phyloP scores from a whole-genome alignment of 2,888 invertebrate genomes.

The Rotaria socialis region DNA sequence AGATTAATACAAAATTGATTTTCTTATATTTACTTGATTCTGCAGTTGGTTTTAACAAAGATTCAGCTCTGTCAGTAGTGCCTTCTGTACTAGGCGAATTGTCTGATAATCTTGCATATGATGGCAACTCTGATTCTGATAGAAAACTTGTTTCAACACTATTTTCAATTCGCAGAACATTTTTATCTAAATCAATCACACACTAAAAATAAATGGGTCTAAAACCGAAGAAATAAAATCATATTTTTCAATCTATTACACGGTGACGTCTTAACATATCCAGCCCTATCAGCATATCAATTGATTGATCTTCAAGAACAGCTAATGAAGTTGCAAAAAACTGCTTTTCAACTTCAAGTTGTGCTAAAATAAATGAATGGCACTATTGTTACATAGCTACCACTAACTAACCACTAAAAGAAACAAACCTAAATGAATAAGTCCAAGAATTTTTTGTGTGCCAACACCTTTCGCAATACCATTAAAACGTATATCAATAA shows the following conservation, averaged over 20 bases:
- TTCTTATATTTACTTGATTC: slow-evolving; percentile 4
- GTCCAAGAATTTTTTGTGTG: slow-evolving; percentile 85
- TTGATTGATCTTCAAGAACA: slow-evolving; percentile 88
- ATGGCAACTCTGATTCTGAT: slow-evolving; percentile 73
- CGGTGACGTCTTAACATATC: slow-evolving; percentile 96
- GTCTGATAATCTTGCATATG: slow-evolving; percentile 70
- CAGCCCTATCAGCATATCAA: slow-evolving; percentile 94
- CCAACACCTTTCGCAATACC: slow-evolving; percentile 96
- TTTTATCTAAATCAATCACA: slow-evolving; percentile 45
- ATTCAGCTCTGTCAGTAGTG: no score
- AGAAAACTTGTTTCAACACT: slow-evolving; percentile 74
- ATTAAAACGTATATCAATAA: slow-evolving; percentile 80
- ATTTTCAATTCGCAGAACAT: slow-evolving; percentile 42
- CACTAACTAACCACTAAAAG: not conserved
- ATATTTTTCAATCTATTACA: slow-evolving; percentile 61
- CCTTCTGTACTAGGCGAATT: not conserved
- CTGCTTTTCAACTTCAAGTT: slow-evolving; percentile 87
- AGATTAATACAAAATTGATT: not conserved
- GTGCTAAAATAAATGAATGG: slow-evolving; percentile 58
- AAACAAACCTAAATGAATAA: slow-evolving; percentile 70
- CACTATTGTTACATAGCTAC: not conserved
- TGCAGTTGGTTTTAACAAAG: not conserved
- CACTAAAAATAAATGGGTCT: slow-evolving; percentile 19
- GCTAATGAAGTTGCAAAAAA: slow-evolving; percentile 92
- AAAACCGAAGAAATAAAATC: not conserved